A percentile compares a stretch with the other conserved stretches of the same genome.
These are phyloP conservation scores for Cavia aperea DNA, from an alignment of 2,113 vertebrate genomes.

Conservation along the genomic window DNA sequence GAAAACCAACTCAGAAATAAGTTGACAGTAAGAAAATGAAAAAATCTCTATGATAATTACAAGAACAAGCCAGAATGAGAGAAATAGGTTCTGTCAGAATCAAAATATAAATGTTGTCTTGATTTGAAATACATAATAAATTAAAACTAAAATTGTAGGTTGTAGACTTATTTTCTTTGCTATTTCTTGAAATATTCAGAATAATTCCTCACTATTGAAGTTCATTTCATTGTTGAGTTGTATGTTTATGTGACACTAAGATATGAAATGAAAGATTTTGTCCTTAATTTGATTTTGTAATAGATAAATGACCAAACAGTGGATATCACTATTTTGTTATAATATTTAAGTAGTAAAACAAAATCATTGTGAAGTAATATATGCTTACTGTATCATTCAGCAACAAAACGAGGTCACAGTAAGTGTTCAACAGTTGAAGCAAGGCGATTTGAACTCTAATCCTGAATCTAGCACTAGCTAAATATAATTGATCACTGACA, in stretches of 20 bases:
- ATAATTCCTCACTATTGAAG: neutral
- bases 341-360: neutral
- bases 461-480: neutral
- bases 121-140: neutral
- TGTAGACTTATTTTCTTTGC: neutral
- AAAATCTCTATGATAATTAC: neutral
- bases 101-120: neutral
- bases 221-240: neutral
- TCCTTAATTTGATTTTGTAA: neutral
- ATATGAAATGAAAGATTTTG: neutral
- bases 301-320: neutral
- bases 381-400: neutral
- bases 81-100: neutral
- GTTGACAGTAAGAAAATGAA: neutral
- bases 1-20: neutral
- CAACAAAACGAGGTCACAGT: neutral
- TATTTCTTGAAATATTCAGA: constrained; percentile 21
- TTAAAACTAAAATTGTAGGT: neutral
- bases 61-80: neutral
- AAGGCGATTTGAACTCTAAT: neutral
- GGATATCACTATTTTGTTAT: neutral
- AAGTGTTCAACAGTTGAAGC: neutral
- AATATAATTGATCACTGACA: neutral
- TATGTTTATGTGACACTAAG: neutral
- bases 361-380: neutral